Evolutionary conservation across 2,113 vertebrate species (phyloP).

Genomic region (Otocyon megalotis): DNA sequence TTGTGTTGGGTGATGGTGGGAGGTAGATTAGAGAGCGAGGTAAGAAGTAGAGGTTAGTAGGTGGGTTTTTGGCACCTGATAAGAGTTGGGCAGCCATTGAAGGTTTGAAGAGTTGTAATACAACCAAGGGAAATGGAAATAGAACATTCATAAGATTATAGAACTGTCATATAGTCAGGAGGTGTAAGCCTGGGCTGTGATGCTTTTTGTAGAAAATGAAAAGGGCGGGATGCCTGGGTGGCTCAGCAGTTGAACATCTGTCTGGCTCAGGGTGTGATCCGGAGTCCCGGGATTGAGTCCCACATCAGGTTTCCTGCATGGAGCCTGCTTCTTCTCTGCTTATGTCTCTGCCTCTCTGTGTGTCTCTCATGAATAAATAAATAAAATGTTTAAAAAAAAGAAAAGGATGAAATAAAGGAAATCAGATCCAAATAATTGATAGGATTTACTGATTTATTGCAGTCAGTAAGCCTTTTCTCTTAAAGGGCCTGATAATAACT

Average conservation of each 20-base stretch:
- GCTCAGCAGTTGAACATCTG: no score
- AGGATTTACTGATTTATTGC: not conserved
- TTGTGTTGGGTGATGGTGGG: not conserved
- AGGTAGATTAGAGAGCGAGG: not conserved
- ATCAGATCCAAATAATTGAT: not conserved
- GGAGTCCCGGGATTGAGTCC: no score
- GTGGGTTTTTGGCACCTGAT: not conserved
- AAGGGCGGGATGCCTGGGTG: not conserved
- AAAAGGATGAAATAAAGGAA: not conserved
- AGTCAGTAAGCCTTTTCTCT: not conserved
- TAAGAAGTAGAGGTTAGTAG: not conserved
- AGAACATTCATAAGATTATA: not conserved
- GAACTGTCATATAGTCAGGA: not conserved
- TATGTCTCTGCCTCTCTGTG: no score
- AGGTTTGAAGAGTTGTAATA: slow-evolving; percentile 28
- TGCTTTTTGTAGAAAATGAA: not conserved
- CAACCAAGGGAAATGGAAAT: not conserved
- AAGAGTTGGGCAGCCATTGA: not conserved
- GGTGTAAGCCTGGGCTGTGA: not conserved
- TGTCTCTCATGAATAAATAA: no score
- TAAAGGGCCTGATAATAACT: not conserved
- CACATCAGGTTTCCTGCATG: no score
- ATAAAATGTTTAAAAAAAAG: not conserved
- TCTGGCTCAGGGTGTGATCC: no score
- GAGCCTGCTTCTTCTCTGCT: no score